phyloP scores from a whole-genome alignment of 1,140 invertebrate species.

The Antheraea pernyi region DNA sequence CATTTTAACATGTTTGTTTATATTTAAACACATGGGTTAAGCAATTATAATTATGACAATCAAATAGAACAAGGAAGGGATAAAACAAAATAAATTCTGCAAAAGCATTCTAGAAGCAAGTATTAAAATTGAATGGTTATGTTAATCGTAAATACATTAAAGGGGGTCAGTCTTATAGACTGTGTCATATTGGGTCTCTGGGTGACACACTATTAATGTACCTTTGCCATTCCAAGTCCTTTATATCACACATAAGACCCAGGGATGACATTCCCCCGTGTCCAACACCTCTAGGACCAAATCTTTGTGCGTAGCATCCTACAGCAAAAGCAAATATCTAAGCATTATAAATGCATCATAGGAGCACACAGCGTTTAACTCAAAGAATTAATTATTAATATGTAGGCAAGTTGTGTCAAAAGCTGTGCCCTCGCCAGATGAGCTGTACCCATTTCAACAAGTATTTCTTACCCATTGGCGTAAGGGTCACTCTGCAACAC shows the following conservation, averaged over 20 bases:
- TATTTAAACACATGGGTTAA: not conserved
- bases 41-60: not conserved
- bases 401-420: conserved; percentile 16
- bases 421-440: conserved; percentile 57
- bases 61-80: not conserved
- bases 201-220: conserved; percentile 51
- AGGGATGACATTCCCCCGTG: conserved; percentile 89
- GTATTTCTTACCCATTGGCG: conserved; percentile 83
- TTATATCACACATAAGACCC: conserved; percentile 85
- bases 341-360: conserved; percentile 56
- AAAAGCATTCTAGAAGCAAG: conserved; percentile 57
- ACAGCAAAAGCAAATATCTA: conserved; percentile 72
- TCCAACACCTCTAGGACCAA: conserved; percentile 93
- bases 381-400: conserved; percentile 1
- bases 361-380: conserved; percentile 43
- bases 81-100: conserved; percentile 32
- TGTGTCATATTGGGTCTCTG: conserved; percentile 27
- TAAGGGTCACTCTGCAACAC: conserved; percentile 92
- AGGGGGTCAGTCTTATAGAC: conserved; percentile 41
- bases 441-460: conserved; percentile 31
- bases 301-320: conserved; percentile 90
- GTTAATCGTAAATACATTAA: not conserved
- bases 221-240: conserved; percentile 83
- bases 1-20: not conserved
- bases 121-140: conserved; percentile 16